Conservation (phyloP, 2,888 invertebrate species). For the Imbricaverruca yamaguchii region DNA sequence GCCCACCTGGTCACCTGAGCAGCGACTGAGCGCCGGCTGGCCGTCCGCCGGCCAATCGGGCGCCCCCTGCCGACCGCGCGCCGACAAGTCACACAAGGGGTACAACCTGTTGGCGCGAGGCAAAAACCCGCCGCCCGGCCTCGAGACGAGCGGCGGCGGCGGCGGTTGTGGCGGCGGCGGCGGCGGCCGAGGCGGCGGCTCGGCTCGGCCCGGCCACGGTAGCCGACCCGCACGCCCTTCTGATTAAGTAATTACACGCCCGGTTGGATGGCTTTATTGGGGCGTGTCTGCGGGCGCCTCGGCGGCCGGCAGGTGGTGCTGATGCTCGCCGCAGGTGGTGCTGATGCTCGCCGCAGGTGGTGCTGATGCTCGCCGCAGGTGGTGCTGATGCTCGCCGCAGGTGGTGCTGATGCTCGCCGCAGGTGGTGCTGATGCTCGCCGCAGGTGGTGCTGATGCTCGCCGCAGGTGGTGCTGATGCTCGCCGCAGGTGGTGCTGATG, state of each 20-base stretch:
- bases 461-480: no score
- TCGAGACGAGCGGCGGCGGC: neutral
- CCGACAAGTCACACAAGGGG: neutral
- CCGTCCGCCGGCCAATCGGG: neutral
- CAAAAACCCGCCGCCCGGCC: neutral
- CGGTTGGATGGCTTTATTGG: neutral
- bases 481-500: no score
- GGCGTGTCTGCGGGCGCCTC: neutral
- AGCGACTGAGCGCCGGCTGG: neutral
- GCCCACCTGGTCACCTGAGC: neutral
- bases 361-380: no score
- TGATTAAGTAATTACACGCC: slow-evolving; percentile 17
- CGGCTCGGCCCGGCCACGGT: neutral
- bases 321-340: no score
- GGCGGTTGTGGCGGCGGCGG: no score
- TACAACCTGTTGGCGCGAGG: slow-evolving; percentile 10
- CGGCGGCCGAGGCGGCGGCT: no score
- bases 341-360: no score
- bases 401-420: no score
- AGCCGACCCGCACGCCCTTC: neutral
- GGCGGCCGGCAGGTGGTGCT: no score
- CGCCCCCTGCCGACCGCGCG: slow-evolving; percentile 7
- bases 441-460: no score
- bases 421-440: no score
- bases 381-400: no score